Evolutionary conservation across 2,797 vertebrate species (phyloP).

Genomic region (Galaxias olidus): DNA sequence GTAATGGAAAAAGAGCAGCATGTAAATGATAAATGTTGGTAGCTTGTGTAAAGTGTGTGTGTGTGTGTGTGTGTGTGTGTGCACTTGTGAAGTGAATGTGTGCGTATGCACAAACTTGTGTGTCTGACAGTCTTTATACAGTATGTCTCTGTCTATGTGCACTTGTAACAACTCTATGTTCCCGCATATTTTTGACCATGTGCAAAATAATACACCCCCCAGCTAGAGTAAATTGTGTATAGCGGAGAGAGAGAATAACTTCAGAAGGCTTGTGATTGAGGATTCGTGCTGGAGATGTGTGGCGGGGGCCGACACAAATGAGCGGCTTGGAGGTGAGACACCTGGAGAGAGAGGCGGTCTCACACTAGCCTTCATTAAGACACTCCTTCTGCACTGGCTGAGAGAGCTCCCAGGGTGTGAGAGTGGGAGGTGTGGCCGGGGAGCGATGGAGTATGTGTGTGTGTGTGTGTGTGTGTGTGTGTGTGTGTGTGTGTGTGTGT

Average conservation of each 20-base stretch:
- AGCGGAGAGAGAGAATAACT: constrained; percentile 32
- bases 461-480: constrained; percentile 13
- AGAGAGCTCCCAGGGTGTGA: not conserved
- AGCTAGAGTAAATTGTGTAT: constrained; percentile 38
- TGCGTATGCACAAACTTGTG: not conserved
- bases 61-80: constrained; percentile 7
- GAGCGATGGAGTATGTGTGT: constrained; percentile 15
- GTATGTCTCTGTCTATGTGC: constrained; percentile 16
- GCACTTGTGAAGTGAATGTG: not conserved
- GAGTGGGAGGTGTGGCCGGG: constrained; percentile 6
- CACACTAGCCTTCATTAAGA: constrained; percentile 46
- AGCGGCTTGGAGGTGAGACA: constrained; percentile 39
- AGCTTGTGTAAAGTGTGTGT: constrained; percentile 36
- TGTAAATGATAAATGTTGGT: constrained; percentile 69
- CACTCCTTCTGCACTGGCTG: constrained; percentile 18
- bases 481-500: not conserved
- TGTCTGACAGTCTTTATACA: constrained; percentile 30
- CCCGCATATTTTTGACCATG: not conserved
- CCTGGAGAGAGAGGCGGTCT: constrained; percentile 31
- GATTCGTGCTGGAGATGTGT: constrained; percentile 5
- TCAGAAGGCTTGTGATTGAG: constrained; percentile 39
- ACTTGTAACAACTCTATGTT: not conserved
- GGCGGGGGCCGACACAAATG: constrained; percentile 38
- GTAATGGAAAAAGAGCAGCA: constrained; percentile 61
- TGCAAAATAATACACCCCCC: constrained; percentile 32